phyloP scores from a whole-genome alignment of 2,888 invertebrate genomes.

The Junonia oenone region DNA sequence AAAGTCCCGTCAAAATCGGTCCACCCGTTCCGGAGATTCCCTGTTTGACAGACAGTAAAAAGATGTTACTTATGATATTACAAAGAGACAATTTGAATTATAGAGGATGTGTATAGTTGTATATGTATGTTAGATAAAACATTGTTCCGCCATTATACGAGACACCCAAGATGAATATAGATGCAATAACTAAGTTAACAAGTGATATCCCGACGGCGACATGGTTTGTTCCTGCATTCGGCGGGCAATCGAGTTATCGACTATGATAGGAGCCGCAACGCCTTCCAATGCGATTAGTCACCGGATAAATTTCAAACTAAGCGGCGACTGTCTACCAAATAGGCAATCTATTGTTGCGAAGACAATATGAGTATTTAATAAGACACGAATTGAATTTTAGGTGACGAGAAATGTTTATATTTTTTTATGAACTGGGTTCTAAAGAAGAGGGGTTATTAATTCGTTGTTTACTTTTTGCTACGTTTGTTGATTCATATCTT shows the following conservation, averaged over 20 bases:
- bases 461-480: too few species aligned
- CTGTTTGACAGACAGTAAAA: too few species aligned
- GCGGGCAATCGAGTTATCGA: conserved; percentile 59
- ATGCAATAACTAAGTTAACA: conserved; percentile 20
- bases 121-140: too few species aligned
- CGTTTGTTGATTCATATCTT: too few species aligned
- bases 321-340: conserved; percentile 30
- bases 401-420: not conserved
- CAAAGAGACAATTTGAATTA: too few species aligned
- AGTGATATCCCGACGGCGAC: conserved; percentile 21
- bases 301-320: conserved; percentile 39
- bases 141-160: not conserved
- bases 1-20: too few species aligned
- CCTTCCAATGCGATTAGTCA: conserved; percentile 58
- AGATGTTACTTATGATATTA: too few species aligned
- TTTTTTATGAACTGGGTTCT: not conserved
- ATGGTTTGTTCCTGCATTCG: conserved; percentile 38
- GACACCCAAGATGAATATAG: not conserved
- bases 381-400: not conserved
- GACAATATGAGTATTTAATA: not conserved
- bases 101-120: too few species aligned
- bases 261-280: conserved; percentile 63
- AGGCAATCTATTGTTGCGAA: not conserved
- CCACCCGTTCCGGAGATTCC: too few species aligned
- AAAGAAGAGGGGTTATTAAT: too few species aligned